Base-by-base conservation (phyloP, 1,140 invertebrate genomes). In the Neodiprion pinetum region DNA sequence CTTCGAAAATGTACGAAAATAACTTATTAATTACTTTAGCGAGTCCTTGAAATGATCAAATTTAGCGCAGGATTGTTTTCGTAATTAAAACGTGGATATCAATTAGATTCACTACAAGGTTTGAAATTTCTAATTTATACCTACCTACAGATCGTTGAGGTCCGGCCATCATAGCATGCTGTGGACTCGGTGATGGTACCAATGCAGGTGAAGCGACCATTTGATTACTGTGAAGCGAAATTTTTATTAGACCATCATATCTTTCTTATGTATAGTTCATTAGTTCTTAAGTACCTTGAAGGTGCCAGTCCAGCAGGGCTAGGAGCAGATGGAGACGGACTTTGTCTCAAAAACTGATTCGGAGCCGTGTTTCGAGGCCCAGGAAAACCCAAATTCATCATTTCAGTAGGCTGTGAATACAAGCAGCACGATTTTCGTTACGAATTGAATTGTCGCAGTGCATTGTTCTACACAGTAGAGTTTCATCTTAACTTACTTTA, bases 181-280 rank as follows among this genome's bases (percentile, higher is more conserved):
- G 91, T 47, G 92, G 88, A 77, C 90, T 92, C 21, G 93, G 93
- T n/a, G 92, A 93, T n/a, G 92, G 91, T 68, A 92, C 93, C 71
- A 93, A 81, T 40, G 93, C 93, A 9, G 93, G 93, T 11, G 93
- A 94, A 48, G 92, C 89, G 14, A 92, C 92, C 91, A 94, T 93
- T 80, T 92, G 91, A 80, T 90, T 91, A 73, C 87, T 90, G 23
- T 11, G 81, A 80, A 77, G 79, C 72, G 48, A 76, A 74, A 75
- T 72, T 21, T 68, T 74, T 5, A 40, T 40, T 40, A 40, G 2
- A 40, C 28, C 1, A 40, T 40, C 28, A 2, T 40, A 40, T 40
- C 28, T 40, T 21, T 48, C 40, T 72, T 72, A 71, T 47, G 4
- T 71, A 72, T 48, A 69, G 53, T 48, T 40, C 28, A 40, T 40